A percentile compares a stretch with the other conserved stretches of the same genome.
Conservation (phyloP, 2,797 vertebrate species). For the Diplodus sargus region DNA sequence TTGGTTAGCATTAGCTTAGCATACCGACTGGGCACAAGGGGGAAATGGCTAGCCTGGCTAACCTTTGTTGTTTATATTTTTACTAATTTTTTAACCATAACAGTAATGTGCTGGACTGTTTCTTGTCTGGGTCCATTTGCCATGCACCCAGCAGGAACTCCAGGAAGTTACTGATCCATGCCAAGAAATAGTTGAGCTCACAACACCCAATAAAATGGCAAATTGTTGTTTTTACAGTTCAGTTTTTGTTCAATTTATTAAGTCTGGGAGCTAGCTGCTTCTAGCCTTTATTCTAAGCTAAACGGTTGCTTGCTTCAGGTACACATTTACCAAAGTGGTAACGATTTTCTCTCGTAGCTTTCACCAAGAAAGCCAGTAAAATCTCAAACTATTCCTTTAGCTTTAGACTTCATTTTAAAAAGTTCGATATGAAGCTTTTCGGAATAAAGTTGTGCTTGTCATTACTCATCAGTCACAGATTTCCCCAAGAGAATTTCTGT, state of each 20-base stretch:
- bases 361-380: neutral
- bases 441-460: neutral
- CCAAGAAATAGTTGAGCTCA: neutral
- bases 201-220: neutral
- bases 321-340: neutral
- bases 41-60: too few species aligned
- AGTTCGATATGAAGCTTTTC: neutral
- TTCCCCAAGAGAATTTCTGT: neutral
- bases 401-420: neutral
- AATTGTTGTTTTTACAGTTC: neutral
- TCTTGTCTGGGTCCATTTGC: too few species aligned
- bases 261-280: neutral
- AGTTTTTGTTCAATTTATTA: too few species aligned
- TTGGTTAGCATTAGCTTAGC: neutral
- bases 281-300: neutral
- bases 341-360: neutral
- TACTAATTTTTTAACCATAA: neutral
- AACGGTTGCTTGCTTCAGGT: neutral
- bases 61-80: too few species aligned
- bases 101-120: neutral
- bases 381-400: neutral
- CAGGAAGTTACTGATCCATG: neutral
- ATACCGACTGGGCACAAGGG: too few species aligned
- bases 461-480: constrained; percentile 18
- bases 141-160: too few species aligned